phyloP scores from a whole-genome alignment of 2,113 vertebrate species.

The Ia io region DNA sequence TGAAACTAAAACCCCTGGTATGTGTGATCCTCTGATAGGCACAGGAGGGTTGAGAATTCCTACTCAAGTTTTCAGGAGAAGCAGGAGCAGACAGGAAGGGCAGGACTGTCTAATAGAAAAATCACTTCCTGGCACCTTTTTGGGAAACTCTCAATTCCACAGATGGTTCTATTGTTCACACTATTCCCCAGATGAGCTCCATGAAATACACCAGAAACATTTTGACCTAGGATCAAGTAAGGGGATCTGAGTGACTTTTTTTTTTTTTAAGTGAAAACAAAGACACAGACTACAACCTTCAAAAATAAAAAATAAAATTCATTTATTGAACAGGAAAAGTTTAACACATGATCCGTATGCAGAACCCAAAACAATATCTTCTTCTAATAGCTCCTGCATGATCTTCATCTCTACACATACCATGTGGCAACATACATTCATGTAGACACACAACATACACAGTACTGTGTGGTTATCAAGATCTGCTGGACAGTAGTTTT shows the following conservation, averaged over 20 bases:
- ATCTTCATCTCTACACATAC: background rate
- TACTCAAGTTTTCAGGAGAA: background rate
- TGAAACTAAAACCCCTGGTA: background rate
- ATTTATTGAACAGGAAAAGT: conserved; percentile 69
- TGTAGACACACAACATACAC: background rate
- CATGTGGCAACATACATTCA: background rate
- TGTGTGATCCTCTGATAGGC: background rate
- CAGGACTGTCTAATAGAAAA: background rate
- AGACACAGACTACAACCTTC: conserved; percentile 22
- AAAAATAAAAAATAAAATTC: conserved; percentile 71
- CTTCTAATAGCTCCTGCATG: background rate
- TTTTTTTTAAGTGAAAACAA: background rate
- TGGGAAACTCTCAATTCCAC: background rate
- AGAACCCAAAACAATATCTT: background rate
- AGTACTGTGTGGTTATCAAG: background rate
- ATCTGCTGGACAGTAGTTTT: too few species aligned
- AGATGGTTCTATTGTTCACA: background rate
- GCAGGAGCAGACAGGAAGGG: background rate
- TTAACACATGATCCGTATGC: conserved; percentile 16
- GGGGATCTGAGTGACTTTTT: background rate
- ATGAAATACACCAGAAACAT: background rate
- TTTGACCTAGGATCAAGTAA: background rate
- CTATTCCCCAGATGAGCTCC: background rate
- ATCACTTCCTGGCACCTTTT: background rate
- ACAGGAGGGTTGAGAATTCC: background rate